These are phyloP conservation scores for Vireo griseus DNA, from an alignment of 2,797 vertebrate genomes.

Conservation along the genomic window DNA sequence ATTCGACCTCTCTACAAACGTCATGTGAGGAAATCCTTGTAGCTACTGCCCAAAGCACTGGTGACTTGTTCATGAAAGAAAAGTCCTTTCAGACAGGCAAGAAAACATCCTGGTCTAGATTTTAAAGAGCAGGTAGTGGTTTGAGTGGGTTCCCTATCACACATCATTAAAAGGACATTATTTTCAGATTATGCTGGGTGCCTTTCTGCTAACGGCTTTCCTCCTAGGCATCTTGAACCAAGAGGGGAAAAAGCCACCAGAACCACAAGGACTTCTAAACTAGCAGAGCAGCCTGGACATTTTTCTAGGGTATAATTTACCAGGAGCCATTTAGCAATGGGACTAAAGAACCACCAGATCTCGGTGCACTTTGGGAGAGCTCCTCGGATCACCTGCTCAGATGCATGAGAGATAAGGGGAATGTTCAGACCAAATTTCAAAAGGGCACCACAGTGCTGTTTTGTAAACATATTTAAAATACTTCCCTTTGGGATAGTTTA, in stretches of 20 bases:
- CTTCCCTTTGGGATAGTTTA: background rate
- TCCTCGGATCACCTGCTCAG: accelerated
- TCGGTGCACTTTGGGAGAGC: background rate
- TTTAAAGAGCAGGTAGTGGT: background rate
- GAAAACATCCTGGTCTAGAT: background rate
- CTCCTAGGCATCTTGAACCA: background rate
- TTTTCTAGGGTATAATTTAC: background rate
- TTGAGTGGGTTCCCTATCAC: background rate
- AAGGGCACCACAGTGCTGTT: background rate
- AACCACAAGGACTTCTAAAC: background rate
- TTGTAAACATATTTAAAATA: background rate
- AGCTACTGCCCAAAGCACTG: background rate
- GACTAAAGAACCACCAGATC: background rate
- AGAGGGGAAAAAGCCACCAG: background rate
- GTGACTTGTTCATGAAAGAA: background rate
- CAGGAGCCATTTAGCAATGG: background rate
- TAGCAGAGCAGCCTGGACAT: background rate
- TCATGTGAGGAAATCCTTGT: background rate
- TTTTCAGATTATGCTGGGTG: background rate
- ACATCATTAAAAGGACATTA: background rate
- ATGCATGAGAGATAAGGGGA: background rate
- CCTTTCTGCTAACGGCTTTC: background rate
- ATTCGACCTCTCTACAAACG: background rate
- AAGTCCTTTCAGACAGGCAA: background rate
- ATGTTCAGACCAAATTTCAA: background rate